Conservation (phyloP, 2,888 invertebrate species). For the Eudemis profundana region DNA sequence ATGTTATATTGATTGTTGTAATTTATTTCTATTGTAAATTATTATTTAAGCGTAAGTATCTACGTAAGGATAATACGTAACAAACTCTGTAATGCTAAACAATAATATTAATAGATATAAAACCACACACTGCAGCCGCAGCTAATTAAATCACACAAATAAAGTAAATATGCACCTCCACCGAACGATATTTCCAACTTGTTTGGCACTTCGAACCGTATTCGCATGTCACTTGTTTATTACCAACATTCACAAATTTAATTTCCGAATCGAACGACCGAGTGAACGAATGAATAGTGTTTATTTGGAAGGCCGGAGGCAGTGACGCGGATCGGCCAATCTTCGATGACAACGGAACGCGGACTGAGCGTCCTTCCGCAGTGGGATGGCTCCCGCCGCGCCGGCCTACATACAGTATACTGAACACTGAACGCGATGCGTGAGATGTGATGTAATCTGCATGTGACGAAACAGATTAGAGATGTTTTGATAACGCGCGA, state of each 20-base stretch:
- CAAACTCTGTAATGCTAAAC: background rate
- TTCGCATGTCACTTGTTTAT: constrained; percentile 75
- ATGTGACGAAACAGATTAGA: constrained; percentile 73
- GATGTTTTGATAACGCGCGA: constrained; percentile 58
- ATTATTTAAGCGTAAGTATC: background rate
- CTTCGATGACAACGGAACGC: constrained; percentile 73
- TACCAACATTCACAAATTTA: constrained; percentile 55
- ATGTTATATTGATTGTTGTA: no score
- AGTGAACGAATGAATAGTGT: constrained; percentile 39
- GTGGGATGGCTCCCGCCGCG: constrained; percentile 81
- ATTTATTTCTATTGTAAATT: background rate
- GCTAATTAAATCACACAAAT: constrained; percentile 47
- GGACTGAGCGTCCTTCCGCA: constrained; percentile 73
- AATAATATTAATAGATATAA: constrained; percentile 43
- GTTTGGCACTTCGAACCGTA: constrained; percentile 82
- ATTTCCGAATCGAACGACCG: constrained; percentile 51
- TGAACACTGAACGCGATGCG: constrained; percentile 57
- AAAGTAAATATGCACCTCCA: constrained; percentile 68
- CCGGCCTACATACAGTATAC: constrained; percentile 72
- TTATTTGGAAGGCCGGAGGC: constrained; percentile 54
- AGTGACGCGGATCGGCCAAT: constrained; percentile 71
- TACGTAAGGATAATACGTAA: background rate
- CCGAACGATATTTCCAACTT: constrained; percentile 82
- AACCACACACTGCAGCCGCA: constrained; percentile 21
- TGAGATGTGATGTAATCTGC: constrained; percentile 77